Base-by-base conservation (phyloP, 2,113 vertebrate genomes). In the Clinocottus analis region DNA sequence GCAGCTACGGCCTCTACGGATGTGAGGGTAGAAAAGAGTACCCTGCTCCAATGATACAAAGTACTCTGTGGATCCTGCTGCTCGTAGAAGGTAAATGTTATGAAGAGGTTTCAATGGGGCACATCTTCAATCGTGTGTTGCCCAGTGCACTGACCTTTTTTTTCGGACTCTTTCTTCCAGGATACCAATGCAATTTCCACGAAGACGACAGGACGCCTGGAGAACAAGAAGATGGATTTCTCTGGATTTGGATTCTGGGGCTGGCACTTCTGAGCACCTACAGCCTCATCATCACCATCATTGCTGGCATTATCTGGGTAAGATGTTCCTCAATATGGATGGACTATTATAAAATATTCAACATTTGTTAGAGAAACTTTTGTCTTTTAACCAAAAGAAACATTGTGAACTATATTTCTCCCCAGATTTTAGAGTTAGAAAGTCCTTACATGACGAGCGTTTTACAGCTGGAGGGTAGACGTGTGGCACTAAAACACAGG, bases 11-110 rank as follows among this genome's bases (percentile, higher is more conserved):
- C 0, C 0, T 77, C 10, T 94, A 93, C 72, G 66, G 2, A 1
- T 94, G 93, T n/a, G n/a, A 56, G 12, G 35, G 12, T 17, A 29
- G 0, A 0, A 3, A 7, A 2, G 9, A 0, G 0, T 89, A 3
- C 62, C 93, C 93, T 9, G 91, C 93, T 11, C 93, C 93, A 0
- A 1, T 41, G 1, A 7, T 2, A 0, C 4, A 0, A 0, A 0
- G 1, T 0, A 0, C 6, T 1, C 2, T 19, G 37, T 9, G 1
- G 3, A 60, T 84, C 25, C 3, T 88, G 11, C 21, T 93, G 5
- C 62, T 78, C 0, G 11, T 72, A 2, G 23, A 83, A 58, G 91
- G 93, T 94, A 86, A 72, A 53, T 39, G 9, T 23, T 25, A 4
- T 5, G 11, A 61, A 65, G 6, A 70, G 4, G 6, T 41, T 53